Evolutionary conservation across 1,140 invertebrate genomes (phyloP), one percentile per base, ranked within the genome.

Genomic region (Platyscapa corneri): DNA sequence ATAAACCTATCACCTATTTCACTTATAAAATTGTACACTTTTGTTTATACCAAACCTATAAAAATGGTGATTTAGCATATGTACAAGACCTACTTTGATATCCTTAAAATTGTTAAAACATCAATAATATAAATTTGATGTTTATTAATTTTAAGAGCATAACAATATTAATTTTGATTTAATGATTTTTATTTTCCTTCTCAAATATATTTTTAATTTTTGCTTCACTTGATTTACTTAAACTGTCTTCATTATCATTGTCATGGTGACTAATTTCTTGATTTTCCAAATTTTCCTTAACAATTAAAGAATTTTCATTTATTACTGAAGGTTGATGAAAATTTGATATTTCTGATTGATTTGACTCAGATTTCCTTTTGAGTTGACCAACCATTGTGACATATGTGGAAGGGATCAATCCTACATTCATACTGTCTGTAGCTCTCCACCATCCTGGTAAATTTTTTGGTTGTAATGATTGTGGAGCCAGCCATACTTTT

Each of bases 341-440:
- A 77, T 23, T 67, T 76, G 77, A 27, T 8, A n/a, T 64, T 60
- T 87, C 8, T 72, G 85, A 70, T 20, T 82, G 75, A 82, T 79
- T 83, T 10, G 70, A 42, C n/a, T 92, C 88, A 12, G 82, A 14
- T 87, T 90, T 92, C 74, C 91, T 93, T 70, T 90, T 92, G 18
- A 92, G 86, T 64, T 91, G 88, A 53, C 88, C 89, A 80, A 92
- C 87, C 53, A 93, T 84, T 80, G 88, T 92, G 0, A 98, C 94
- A 91, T 98, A 98, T 90, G 96, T 97, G 0, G 95, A 95, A 6
- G 97, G 97, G 74, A 98, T 94, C 0, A 98, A 91, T 6, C 97
- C 97, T 3, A 95, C 94, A 49, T 93, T 95, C 82, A 95, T 94
- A 67, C 95, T 95, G 91, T 98, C 96, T 8, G 96, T 95, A 0